Conservation (phyloP, 2,797 vertebrate genomes). For the Steatocranus sp. region DNA sequence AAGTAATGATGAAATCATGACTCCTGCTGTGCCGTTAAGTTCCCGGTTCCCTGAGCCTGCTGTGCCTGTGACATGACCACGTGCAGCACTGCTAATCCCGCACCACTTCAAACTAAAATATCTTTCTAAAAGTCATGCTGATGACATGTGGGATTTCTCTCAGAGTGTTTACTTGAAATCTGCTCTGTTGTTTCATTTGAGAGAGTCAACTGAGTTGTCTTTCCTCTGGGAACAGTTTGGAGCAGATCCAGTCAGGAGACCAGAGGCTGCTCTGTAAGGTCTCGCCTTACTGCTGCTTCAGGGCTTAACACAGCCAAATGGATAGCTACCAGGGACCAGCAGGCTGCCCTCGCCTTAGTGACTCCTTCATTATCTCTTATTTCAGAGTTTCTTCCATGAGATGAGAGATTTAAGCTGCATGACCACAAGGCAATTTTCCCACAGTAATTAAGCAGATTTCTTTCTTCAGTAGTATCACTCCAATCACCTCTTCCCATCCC, state of each 20-base stretch:
- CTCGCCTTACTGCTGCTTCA: slow-evolving; percentile 41
- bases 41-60: background rate
- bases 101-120: background rate
- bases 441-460: background rate
- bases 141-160: slow-evolving; percentile 4
- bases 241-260: slow-evolving; percentile 49
- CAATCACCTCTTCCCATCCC: background rate
- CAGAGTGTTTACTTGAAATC: background rate
- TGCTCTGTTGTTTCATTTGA: background rate
- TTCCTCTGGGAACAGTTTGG: slow-evolving; percentile 24
- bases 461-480: background rate
- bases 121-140: slow-evolving; percentile 9
- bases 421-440: background rate
- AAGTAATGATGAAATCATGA: background rate
- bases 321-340: slow-evolving; percentile 38
- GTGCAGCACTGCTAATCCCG: background rate
- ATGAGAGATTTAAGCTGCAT: background rate
- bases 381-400: background rate
- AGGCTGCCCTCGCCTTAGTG: slow-evolving; percentile 12
- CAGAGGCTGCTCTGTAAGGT: slow-evolving; percentile 29
- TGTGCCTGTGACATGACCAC: background rate
- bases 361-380: slow-evolving; percentile 30
- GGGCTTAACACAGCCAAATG: slow-evolving; percentile 25
- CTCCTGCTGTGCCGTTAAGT: background rate
- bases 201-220: slow-evolving; percentile 31